Conservation (phyloP, 2,797 vertebrate species). For the Fistularia commersonii region DNA sequence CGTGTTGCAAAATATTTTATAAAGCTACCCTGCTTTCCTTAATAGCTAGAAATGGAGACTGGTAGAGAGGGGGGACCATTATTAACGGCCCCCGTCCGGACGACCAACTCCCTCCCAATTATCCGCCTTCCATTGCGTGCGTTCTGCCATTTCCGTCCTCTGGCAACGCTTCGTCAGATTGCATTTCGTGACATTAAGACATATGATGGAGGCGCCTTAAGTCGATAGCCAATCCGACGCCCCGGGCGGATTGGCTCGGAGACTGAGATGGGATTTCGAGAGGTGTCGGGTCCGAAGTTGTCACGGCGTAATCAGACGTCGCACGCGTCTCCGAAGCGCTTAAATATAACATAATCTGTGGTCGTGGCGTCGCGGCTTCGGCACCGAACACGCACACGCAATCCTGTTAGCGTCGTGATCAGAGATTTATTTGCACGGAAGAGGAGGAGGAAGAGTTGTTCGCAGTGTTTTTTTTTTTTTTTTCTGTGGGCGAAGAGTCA, state of each 20-base stretch:
- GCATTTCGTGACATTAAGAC: constrained; percentile 42
- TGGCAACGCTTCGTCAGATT: constrained; percentile 35
- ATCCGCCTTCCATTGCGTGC: constrained; percentile 5
- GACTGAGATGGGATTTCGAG: constrained; percentile 49
- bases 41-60: no score
- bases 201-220: constrained; percentile 40
- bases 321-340: constrained; percentile 23
- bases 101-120: constrained; percentile 21
- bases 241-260: constrained; percentile 26
- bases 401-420: constrained; percentile 27
- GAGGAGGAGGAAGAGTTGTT: constrained; percentile 12
- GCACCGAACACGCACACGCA: constrained; percentile 23
- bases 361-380: constrained; percentile 40
- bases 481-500: no score
- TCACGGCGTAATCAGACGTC: constrained; percentile 64
- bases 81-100: no score
- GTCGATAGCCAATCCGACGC: constrained; percentile 48
- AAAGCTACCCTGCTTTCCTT: no score
- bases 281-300: constrained; percentile 36
- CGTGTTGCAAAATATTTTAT: no score
- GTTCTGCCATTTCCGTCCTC: constrained; percentile 12
- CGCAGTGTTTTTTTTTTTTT: no score
- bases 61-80: no score
- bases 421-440: constrained; percentile 4
- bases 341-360: constrained; percentile 61